A percentile compares a stretch with the other conserved stretches of the same genome.
These are phyloP conservation scores for Rhamnusium bicolor DNA, from an alignment of 2,888 invertebrate genomes.

Conservation along the genomic window DNA sequence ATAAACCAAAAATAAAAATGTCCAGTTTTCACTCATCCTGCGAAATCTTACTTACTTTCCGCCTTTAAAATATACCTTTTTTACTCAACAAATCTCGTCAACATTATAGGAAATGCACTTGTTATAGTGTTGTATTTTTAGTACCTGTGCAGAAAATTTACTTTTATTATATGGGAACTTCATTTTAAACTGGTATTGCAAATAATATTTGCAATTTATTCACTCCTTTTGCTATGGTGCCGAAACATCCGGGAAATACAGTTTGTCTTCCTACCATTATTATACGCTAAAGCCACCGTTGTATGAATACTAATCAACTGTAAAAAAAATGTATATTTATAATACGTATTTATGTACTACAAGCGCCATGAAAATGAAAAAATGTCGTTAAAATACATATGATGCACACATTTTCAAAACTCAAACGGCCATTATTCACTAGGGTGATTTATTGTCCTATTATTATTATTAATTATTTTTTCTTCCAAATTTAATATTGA, in stretches of 20 bases:
- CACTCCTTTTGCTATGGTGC: constrained; percentile 4
- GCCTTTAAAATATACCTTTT: too few relatives aligned
- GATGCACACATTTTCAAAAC: neutral
- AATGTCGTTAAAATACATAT: neutral
- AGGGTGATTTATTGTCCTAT: too few relatives aligned
- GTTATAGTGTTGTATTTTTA: neutral
- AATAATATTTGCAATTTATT: constrained; percentile 22
- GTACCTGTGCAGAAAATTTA: neutral
- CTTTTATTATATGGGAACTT: neutral
- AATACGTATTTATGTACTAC: neutral
- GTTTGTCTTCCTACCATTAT: constrained; percentile 26
- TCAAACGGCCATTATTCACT: too few relatives aligned
- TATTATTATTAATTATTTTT: too few relatives aligned
- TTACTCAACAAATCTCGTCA: neutral
- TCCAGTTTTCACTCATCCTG: too few relatives aligned
- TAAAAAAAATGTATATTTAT: neutral
- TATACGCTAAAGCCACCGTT: neutral
- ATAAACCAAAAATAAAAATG: too few relatives aligned
- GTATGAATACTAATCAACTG: constrained; percentile 15
- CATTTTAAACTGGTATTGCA: constrained; percentile 6
- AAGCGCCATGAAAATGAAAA: neutral
- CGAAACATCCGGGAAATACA: constrained; percentile 29
- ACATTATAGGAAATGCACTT: neutral
- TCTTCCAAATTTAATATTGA: too few relatives aligned
- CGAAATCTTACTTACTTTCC: too few relatives aligned